Conservation (phyloP, 2,888 invertebrate genomes). For the Coenonympha glycerion region DNA sequence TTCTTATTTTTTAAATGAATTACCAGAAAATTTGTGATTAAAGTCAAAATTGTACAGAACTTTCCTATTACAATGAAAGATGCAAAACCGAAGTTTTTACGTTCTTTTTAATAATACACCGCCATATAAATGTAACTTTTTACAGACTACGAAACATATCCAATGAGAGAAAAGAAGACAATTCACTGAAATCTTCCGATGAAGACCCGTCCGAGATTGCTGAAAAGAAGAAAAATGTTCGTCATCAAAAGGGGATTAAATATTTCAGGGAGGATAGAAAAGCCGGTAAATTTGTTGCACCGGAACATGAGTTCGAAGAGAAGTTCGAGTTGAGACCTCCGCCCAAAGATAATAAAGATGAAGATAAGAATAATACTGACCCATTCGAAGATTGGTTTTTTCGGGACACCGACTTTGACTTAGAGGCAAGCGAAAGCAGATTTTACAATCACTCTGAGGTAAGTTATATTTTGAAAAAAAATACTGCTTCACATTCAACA, state of each 20-base stretch:
- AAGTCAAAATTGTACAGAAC: no score
- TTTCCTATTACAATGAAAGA: no score
- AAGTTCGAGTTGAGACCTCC: conserved; percentile 69
- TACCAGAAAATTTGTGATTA: no score
- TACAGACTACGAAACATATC: conserved; percentile 60
- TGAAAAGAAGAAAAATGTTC: conserved; percentile 55
- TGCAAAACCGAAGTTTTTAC: no score
- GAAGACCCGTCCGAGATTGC: conserved; percentile 30
- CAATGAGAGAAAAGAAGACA: conserved; percentile 45
- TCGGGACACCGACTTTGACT: conserved; percentile 58
- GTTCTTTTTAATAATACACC: no score
- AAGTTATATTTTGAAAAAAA: no score
- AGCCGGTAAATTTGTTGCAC: conserved; percentile 54
- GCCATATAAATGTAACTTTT: conserved; percentile 22
- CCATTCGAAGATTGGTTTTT: conserved; percentile 62
- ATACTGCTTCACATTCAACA: no score
- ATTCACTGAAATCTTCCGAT: conserved; percentile 37
- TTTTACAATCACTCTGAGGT: conserved; percentile 49
- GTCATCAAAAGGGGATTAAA: conserved; percentile 53
- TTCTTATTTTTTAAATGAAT: no score
- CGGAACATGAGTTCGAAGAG: conserved; percentile 78
- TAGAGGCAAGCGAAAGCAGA: conserved; percentile 58
- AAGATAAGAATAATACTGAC: conserved; percentile 32
- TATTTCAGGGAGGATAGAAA: conserved; percentile 34
- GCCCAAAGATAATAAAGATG: conserved; percentile 40